Evolutionary conservation across 2,888 invertebrate species (phyloP).

Genomic region (Fragum sueziense): DNA sequence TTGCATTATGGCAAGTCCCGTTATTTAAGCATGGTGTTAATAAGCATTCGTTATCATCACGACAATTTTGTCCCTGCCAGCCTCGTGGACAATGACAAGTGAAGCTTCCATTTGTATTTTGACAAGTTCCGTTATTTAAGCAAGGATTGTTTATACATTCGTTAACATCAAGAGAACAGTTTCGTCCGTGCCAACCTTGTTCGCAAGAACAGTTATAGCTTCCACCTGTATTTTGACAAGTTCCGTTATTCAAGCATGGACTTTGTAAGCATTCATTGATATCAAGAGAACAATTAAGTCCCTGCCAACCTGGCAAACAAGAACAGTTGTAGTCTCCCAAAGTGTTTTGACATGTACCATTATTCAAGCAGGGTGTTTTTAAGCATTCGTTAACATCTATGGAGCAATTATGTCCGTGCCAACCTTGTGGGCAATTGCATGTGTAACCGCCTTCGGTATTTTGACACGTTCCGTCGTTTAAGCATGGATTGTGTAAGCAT

Average conservation of each 20-base stretch:
- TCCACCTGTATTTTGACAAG: neutral
- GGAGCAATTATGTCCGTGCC: neutral
- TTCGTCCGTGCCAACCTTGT: neutral
- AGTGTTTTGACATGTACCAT: neutral
- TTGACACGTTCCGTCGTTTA: neutral
- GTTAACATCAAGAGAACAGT: neutral
- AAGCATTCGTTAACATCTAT: neutral
- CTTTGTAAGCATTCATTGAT: neutral
- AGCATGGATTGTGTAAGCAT: neutral
- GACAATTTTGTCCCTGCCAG: neutral
- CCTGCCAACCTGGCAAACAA: neutral
- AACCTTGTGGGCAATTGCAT: neutral
- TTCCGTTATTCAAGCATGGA: neutral
- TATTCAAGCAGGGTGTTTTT: neutral
- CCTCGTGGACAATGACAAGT: neutral
- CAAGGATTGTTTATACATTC: neutral
- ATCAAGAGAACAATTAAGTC: neutral
- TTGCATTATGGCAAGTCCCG: neutral
- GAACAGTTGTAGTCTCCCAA: neutral
- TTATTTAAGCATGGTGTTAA: neutral
- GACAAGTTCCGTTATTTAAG: neutral
- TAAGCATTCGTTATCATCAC: neutral
- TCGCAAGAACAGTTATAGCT: neutral
- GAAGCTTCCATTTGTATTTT: neutral
- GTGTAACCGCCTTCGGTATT: neutral